Evolutionary conservation across 2,888 invertebrate genomes (phyloP), one percentile per base, ranked within the genome.

Genomic region (Chymomyza caudatula): DNA sequence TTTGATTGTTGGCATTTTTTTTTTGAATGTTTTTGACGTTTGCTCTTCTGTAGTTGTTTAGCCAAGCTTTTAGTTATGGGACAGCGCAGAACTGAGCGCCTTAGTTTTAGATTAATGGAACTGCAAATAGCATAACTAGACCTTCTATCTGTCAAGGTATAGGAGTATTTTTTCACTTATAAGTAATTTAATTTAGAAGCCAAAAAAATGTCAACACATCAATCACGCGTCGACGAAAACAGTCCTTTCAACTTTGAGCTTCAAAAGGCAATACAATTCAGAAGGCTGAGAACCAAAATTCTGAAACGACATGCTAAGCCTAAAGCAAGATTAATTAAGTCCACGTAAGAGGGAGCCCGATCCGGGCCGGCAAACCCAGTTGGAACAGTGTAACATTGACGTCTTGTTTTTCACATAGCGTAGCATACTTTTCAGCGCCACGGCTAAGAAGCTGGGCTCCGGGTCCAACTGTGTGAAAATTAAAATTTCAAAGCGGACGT

Each of bases 251-350:
- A 37, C 29, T 37, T 37, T 37, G 29, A 4, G 29, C 19, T 15
- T 47, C 19, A 17, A 19, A 47, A 57, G 25, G 62, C 53, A 54
- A 52, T 43, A 63, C 53, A 69, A 47, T 23, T 25, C 54, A 44
- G 22, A n/a, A n/a, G n/a, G n/a, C n/a, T n/a, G n/a, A n/a, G n/a
- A 60, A 53, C 47, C 55, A 13, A 20, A 25, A 25, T 11, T 47
- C 51, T 67, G 74, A 77, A 71, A 73, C 66, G 77, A 82, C 73
- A 75, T 77, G 75, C 77, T 80, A 85, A 83, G 85, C 80, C 75
- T 69, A 71, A 73, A 81, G 84, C 80, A 83, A 80, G 80, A 80
- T 85, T 80, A 80, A 80, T 80, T 80, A 80, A 80, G 80, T 85
- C 75, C 75, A 74, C 29, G 29, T 37, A 1, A 37, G 29, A 37